Conservation (phyloP, 2,797 vertebrate genomes). For the Ceryle rudis region DNA sequence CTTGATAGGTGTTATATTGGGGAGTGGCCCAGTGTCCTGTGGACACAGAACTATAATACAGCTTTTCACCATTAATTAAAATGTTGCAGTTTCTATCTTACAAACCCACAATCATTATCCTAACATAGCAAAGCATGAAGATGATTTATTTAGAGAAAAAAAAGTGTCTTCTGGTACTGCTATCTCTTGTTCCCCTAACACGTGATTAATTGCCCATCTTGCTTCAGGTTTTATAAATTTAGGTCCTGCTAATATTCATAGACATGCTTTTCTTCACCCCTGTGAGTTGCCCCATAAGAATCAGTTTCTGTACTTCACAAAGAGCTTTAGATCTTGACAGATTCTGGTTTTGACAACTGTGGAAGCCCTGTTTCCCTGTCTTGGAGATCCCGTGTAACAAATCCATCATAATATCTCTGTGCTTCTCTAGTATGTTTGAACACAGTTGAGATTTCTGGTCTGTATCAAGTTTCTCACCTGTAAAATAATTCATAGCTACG, state of each 20-base stretch:
- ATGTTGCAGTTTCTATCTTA: background rate
- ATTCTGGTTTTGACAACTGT: constrained; percentile 68
- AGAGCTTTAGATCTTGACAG: constrained; percentile 57
- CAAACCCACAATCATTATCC: background rate
- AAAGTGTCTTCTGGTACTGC: background rate
- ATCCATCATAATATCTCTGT: constrained; percentile 73
- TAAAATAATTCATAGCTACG: constrained; percentile 28
- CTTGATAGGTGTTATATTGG: background rate
- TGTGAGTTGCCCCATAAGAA: background rate
- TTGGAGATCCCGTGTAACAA: constrained; percentile 44
- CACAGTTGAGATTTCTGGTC: constrained; percentile 48
- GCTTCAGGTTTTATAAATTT: background rate
- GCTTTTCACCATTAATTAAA: background rate
- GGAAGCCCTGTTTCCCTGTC: constrained; percentile 62
- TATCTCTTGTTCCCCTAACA: background rate
- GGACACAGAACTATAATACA: background rate
- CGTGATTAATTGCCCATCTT: background rate
- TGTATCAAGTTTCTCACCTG: constrained; percentile 57
- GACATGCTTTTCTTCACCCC: background rate
- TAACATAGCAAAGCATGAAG: background rate
- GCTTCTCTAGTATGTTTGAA: constrained; percentile 36
- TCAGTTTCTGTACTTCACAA: constrained; percentile 19
- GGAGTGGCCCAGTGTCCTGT: background rate
- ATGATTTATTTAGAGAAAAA: background rate
- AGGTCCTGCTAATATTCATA: background rate